Evolutionary conservation across 2,113 vertebrate genomes (phyloP).

Genomic region (Antechinus stuartii): DNA sequence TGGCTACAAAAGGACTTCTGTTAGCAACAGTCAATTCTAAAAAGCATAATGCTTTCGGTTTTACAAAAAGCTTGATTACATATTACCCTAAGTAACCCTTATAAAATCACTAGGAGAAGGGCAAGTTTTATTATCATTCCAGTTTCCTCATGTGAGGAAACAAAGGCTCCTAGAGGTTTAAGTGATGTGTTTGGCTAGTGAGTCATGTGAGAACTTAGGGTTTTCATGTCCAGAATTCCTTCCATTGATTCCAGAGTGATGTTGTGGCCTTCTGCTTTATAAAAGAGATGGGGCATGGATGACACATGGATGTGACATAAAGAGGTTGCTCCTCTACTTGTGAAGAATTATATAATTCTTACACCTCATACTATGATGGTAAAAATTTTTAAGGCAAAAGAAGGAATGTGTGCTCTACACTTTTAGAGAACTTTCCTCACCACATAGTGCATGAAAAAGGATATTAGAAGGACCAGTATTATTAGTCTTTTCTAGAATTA

Average conservation of each 20-base stretch:
- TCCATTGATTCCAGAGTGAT: not conserved
- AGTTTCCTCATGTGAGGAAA: not conserved
- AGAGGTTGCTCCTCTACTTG: not conserved
- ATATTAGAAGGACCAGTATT: not conserved
- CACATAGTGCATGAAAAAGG: not conserved
- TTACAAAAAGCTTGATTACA: slow-evolving; percentile 5
- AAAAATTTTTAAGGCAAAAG: not conserved
- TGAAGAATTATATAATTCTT: not conserved
- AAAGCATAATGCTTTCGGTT: slow-evolving; percentile 15
- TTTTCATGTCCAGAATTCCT: not conserved
- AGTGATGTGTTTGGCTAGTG: not conserved
- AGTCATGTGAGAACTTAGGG: not conserved
- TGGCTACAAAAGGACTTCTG: not conserved
- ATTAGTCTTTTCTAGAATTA: slow-evolving; percentile 43
- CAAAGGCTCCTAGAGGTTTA: not conserved
- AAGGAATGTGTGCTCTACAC: not conserved
- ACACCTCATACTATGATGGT: not conserved
- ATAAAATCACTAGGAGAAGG: not conserved
- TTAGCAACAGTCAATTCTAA: not conserved
- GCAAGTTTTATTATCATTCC: not conserved
- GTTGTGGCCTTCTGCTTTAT: not conserved
- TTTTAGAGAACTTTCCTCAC: not conserved
- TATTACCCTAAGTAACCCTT: slow-evolving; percentile 1
- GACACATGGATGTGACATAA: not conserved
- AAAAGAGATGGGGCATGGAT: not conserved